Conservation (phyloP, 2,113 vertebrate species). For the Silurus glanis region DNA sequence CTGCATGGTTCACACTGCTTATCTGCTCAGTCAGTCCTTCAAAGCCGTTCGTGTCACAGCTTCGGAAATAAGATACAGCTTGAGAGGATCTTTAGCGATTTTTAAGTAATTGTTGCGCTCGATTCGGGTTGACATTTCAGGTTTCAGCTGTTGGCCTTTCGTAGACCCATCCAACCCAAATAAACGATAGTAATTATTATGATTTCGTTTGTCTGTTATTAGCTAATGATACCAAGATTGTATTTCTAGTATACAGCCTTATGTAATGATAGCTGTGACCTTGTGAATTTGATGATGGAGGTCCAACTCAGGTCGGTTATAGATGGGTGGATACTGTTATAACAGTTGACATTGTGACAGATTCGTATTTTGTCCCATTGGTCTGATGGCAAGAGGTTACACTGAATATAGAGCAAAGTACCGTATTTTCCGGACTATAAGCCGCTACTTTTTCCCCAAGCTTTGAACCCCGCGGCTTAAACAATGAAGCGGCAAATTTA, state of each 20-base stretch:
- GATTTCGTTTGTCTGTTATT: not conserved
- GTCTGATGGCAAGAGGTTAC: not conserved
- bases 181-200: not conserved
- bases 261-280: not conserved
- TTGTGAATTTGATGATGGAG: not conserved
- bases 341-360: not conserved
- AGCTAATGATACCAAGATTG: not conserved
- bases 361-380: not conserved
- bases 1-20: slow-evolving; percentile 49
- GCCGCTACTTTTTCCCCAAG: no score
- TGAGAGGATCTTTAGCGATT: not conserved
- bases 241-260: not conserved
- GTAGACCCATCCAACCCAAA: not conserved
- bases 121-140: not conserved
- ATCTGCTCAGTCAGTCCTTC: slow-evolving; percentile 43
- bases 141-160: no score
- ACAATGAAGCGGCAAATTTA: no score
- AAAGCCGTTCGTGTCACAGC: slow-evolving; percentile 1
- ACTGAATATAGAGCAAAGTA: not conserved
- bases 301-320: not conserved
- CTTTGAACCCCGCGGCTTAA: no score
- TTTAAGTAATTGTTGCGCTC: not conserved
- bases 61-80: not conserved
- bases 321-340: not conserved
- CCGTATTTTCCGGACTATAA: no score